phyloP scores from a whole-genome alignment of 2,113 vertebrate species.

The Athene cunicularia region DNA sequence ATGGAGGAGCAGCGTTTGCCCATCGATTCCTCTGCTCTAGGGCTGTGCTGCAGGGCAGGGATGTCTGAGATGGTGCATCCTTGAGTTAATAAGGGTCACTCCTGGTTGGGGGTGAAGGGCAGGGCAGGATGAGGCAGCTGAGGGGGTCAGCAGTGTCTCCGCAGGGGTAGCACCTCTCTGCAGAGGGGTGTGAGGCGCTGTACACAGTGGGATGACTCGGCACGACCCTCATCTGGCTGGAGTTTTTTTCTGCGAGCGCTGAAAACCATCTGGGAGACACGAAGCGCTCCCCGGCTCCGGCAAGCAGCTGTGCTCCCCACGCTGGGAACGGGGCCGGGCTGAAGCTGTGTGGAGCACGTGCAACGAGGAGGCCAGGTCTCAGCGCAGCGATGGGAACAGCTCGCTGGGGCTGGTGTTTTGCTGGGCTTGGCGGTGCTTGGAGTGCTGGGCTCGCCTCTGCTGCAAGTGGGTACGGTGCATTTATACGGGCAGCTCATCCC shows the following conservation, averaged over 20 bases:
- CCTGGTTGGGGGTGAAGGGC: neutral
- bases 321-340: neutral
- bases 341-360: neutral
- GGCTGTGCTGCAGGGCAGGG: neutral
- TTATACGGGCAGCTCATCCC: neutral
- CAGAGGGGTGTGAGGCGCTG: fast-evolving
- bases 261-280: neutral
- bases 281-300: neutral
- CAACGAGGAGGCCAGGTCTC: neutral
- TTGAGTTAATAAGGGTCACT: neutral
- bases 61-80: neutral
- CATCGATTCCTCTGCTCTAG: fast-evolving
- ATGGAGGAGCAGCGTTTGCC: neutral
- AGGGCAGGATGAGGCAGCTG: neutral
- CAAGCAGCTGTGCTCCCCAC: neutral
- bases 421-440: neutral
- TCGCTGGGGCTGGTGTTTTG: neutral
- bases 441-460: neutral
- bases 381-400: neutral
- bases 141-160: neutral
- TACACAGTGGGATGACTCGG: fast-evolving
- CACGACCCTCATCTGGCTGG: neutral
- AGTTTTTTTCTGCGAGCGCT: neutral
- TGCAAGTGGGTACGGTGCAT: fast-evolving
- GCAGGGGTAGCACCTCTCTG: neutral